Evolutionary conservation across 2,888 invertebrate species (phyloP).

Genomic region (Clepsis dumicolana): DNA sequence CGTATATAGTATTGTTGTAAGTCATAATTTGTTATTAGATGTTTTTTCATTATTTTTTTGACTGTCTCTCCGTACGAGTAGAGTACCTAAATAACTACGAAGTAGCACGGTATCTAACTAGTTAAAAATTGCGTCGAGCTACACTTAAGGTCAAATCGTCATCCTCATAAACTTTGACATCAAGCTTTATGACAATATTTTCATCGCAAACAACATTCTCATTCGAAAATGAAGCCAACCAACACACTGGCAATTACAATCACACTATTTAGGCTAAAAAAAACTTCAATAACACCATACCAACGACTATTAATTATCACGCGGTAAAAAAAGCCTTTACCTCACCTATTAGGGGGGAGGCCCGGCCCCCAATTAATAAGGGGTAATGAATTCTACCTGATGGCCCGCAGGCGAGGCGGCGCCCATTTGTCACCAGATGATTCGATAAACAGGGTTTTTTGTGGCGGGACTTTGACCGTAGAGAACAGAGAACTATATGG

Average conservation of each 20-base stretch:
- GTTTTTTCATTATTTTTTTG: too few species aligned
- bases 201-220: background rate
- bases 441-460: constrained; percentile 63
- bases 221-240: background rate
- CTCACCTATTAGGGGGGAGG: constrained; percentile 59
- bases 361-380: constrained; percentile 77
- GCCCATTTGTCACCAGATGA: constrained; percentile 77
- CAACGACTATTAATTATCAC: constrained; percentile 37
- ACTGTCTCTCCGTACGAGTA: too few species aligned
- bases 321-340: constrained; percentile 52
- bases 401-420: constrained; percentile 60
- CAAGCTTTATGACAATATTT: background rate
- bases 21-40: too few species aligned
- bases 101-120: too few species aligned
- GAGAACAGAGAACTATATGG: too few species aligned
- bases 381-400: constrained; percentile 66
- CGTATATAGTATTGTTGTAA: too few species aligned
- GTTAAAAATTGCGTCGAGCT: too few species aligned
- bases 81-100: too few species aligned
- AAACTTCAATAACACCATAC: constrained; percentile 18
- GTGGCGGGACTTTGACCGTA: background rate
- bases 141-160: background rate
- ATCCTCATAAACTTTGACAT: too few species aligned
- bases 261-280: constrained; percentile 16
- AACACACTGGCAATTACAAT: background rate